Evolutionary conservation across 2,888 invertebrate genomes (phyloP).

Genomic region (Leptopilina drosophilae): DNA sequence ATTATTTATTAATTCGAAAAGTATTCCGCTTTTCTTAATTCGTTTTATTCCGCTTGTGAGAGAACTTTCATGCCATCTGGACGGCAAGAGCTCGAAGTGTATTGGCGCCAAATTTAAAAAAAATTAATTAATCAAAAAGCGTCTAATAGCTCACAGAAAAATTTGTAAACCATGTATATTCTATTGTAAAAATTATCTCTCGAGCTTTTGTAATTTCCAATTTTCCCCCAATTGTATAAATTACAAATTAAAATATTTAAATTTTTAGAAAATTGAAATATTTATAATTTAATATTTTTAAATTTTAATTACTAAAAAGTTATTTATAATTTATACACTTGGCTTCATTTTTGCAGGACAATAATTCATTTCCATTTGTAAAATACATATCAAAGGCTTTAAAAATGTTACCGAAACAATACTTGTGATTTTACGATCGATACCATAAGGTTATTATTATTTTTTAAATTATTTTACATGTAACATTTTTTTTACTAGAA

Average conservation of each 20-base stretch:
- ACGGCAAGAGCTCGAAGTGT: too few species aligned
- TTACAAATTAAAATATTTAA: too few species aligned
- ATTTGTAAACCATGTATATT: not conserved
- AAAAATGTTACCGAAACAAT: not conserved
- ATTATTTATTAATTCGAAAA: too few species aligned
- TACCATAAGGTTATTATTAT: not conserved
- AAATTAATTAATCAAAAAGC: not conserved
- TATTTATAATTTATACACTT: not conserved
- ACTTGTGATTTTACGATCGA: slow-evolving; percentile 1
- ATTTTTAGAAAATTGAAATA: too few species aligned
- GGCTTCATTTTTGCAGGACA: not conserved
- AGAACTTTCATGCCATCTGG: too few species aligned
- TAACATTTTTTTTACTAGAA: not conserved
- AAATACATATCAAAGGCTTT: not conserved
- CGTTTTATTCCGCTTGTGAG: too few species aligned
- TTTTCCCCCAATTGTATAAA: too few species aligned
- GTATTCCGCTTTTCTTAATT: too few species aligned
- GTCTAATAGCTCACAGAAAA: not conserved
- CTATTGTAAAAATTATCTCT: too few species aligned
- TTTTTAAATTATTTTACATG: not conserved
- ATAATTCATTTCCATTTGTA: not conserved
- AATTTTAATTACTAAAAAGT: too few species aligned
- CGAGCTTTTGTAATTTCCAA: too few species aligned
- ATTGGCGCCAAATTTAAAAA: not conserved
- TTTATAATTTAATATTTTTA: too few species aligned